Conservation (phyloP, 2,113 vertebrate genomes). For the Ameiurus melas region DNA sequence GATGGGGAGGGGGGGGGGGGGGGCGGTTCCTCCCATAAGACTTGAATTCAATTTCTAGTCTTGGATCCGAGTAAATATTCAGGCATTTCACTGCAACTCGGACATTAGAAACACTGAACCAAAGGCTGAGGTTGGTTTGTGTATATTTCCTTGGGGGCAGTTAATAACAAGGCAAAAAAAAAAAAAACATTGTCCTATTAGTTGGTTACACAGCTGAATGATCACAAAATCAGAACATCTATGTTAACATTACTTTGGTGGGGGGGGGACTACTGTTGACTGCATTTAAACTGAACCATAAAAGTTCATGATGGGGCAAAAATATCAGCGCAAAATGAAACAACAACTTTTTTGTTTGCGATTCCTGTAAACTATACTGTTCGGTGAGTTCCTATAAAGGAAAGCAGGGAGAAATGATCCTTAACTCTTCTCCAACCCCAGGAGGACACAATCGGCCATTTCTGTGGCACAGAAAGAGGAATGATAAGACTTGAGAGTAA, state of each 20-base stretch:
- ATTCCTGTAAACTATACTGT: slow-evolving; percentile 32
- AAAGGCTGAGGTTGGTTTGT: not conserved
- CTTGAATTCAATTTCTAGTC: not conserved
- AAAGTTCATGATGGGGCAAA: not conserved
- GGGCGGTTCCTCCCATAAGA: no score
- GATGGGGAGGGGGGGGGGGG: no score
- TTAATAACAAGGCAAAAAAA: not conserved
- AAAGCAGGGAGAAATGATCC: slow-evolving; percentile 32
- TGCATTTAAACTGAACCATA: not conserved
- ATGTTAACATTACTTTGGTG: not conserved
- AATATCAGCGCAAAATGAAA: not conserved
- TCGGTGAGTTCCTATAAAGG: slow-evolving; percentile 46
- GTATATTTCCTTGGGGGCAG: not conserved
- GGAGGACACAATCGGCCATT: not conserved
- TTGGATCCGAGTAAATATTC: not conserved
- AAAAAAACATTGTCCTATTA: not conserved
- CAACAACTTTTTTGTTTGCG: slow-evolving; percentile 2
- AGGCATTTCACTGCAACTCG: not conserved
- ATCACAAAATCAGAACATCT: slow-evolving; percentile 6
- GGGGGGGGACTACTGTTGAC: not conserved
- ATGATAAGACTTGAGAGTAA: not conserved
- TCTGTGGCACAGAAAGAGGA: not conserved
- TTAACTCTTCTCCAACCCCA: not conserved
- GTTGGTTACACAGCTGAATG: not conserved
- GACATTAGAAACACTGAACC: not conserved